phyloP scores from a whole-genome alignment of 30 jellyfish, hydroid and myxozoan genomes.

The Turritopsis rubra region DNA sequence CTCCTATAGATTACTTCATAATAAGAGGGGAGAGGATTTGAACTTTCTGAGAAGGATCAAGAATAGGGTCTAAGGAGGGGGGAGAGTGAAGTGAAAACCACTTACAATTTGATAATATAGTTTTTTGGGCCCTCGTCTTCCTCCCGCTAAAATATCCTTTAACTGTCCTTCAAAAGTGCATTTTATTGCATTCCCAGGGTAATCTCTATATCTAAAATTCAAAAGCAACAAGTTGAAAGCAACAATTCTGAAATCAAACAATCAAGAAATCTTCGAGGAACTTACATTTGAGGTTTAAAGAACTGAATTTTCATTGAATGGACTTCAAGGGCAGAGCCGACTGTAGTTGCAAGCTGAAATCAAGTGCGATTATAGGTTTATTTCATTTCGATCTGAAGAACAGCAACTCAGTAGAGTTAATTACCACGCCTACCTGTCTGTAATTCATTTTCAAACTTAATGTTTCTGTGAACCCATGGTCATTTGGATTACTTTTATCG shows the following conservation, averaged over 20 bases:
- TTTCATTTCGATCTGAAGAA: no score
- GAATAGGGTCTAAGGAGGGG: background rate
- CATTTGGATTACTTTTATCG: conserved; percentile 60
- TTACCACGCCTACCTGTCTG: conserved; percentile 81
- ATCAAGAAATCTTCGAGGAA: no score
- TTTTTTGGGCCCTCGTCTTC: conserved; percentile 76
- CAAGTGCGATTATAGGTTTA: no score
- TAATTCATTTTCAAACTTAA: conserved; percentile 69
- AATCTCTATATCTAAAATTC: conserved; percentile 67
- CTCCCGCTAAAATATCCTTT: conserved; percentile 56
- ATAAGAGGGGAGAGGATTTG: no score
- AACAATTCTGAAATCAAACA: background rate
- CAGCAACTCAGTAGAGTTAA: background rate
- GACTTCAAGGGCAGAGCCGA: conserved; percentile 65
- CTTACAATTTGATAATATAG: conserved; percentile 83
- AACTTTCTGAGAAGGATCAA: background rate
- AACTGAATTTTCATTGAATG: conserved; percentile 82
- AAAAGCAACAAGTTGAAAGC: background rate
- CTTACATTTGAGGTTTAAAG: conserved; percentile 93
- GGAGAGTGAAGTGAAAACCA: background rate
- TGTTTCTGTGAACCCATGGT: conserved; percentile 63
- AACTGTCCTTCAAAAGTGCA: conserved; percentile 88
- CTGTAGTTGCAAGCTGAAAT: conserved; percentile 77
- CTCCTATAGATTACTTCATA: no score
- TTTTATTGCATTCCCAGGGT: conserved; percentile 84